These are phyloP conservation scores for Pelosia muscerda DNA, from an alignment of 2,888 invertebrate species.

Conservation along the genomic window DNA sequence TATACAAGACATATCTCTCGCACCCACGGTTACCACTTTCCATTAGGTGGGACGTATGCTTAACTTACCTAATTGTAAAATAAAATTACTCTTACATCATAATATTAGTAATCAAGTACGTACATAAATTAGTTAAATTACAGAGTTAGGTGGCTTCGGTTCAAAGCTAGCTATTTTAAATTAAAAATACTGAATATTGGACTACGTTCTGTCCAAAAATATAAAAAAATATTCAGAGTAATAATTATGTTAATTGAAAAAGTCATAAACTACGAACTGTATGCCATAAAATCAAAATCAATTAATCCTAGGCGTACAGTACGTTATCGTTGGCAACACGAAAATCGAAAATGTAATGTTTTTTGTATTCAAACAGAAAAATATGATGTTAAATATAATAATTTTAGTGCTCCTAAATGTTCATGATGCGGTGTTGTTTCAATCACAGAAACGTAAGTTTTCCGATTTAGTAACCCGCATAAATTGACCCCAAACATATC, in stretches of 20 bases:
- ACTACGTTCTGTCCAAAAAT: neutral
- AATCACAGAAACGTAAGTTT: conserved; percentile 59
- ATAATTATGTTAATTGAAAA: conserved; percentile 24
- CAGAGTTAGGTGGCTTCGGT: neutral
- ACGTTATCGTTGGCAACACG: neutral
- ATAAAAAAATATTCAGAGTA: neutral
- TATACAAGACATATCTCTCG: too few relatives aligned
- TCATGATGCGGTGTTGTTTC: conserved; percentile 36
- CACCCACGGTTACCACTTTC: too few relatives aligned
- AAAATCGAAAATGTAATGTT: conserved; percentile 5
- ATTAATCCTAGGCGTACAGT: neutral
- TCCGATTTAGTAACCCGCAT: neutral
- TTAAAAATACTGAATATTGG: neutral
- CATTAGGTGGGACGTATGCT: too few relatives aligned
- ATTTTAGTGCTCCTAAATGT: conserved; percentile 32
- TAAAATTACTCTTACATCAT: neutral
- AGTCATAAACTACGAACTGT: conserved; percentile 37
- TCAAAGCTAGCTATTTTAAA: neutral
- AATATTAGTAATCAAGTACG: neutral
- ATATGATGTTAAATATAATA: conserved; percentile 25
- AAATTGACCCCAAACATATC: too few relatives aligned
- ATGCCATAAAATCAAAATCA: conserved; percentile 11
- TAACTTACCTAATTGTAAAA: too few relatives aligned
- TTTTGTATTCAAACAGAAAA: neutral
- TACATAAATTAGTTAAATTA: neutral